Conservation (phyloP, 2,113 vertebrate species). For the Telmatochromis sp. region DNA sequence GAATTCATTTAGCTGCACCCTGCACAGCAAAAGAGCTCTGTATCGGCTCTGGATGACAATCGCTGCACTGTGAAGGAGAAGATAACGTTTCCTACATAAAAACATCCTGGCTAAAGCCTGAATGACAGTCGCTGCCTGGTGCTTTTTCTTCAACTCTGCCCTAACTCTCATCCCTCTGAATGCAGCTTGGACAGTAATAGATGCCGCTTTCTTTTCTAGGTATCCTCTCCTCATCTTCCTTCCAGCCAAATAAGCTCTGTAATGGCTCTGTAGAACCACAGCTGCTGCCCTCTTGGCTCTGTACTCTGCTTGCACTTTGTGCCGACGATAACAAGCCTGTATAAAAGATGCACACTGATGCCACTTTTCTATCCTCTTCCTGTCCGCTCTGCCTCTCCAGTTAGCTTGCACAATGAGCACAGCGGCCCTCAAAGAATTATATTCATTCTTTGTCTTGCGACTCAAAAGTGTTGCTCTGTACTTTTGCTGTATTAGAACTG, state of each 20-base stretch:
- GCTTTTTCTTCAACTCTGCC: slow-evolving; percentile 36
- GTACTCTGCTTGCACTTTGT: slow-evolving; percentile 58
- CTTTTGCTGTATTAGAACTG: slow-evolving; percentile 65
- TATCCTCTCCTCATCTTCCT: slow-evolving; percentile 47
- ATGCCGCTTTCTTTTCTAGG: slow-evolving; percentile 57
- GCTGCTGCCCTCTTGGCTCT: slow-evolving; percentile 60
- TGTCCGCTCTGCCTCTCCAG: slow-evolving; percentile 74
- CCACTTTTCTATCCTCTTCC: slow-evolving; percentile 55
- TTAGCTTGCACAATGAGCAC: slow-evolving; percentile 70
- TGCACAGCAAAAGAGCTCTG: slow-evolving; percentile 35
- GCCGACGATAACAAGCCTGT: slow-evolving; percentile 76
- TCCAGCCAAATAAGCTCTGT: slow-evolving; percentile 61
- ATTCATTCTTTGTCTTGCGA: slow-evolving; percentile 48
- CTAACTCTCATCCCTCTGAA: slow-evolving; percentile 75
- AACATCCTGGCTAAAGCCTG: slow-evolving; percentile 73
- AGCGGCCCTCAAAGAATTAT: slow-evolving; percentile 29
- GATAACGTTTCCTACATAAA: slow-evolving; percentile 57
- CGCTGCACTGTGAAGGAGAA: slow-evolving; percentile 54
- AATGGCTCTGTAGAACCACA: slow-evolving; percentile 71
- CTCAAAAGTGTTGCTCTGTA: slow-evolving; percentile 68
- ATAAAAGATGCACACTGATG: slow-evolving; percentile 68
- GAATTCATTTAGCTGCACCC: slow-evolving; percentile 57
- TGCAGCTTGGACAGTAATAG: slow-evolving; percentile 70
- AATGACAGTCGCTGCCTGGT: slow-evolving; percentile 70
- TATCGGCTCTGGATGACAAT: slow-evolving; percentile 74